Evolutionary conservation across 2,888 invertebrate species (phyloP).

Genomic region (Drosophila gaucha): DNA sequence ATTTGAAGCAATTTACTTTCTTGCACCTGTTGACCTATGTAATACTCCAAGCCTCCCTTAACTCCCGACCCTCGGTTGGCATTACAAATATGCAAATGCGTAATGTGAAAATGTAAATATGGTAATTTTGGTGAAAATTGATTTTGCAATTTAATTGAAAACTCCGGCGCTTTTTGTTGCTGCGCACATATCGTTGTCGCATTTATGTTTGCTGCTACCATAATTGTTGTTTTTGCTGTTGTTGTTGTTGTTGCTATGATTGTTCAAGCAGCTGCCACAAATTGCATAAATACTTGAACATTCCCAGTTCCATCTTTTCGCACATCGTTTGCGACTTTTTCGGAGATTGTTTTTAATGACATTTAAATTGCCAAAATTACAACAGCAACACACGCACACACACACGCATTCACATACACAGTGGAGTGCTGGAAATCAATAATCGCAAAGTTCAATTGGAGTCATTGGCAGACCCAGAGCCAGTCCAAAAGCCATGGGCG

Average conservation of each 20-base stretch:
- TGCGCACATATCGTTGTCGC: constrained; percentile 35
- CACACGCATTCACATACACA: neutral
- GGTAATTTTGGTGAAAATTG: constrained; percentile 77
- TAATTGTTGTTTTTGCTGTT: constrained; percentile 43
- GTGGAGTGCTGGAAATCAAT: constrained; percentile 65
- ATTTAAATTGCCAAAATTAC: constrained; percentile 79
- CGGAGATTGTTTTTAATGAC: constrained; percentile 74
- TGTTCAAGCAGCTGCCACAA: constrained; percentile 79
- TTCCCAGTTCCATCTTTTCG: constrained; percentile 43
- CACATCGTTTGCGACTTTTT: constrained; percentile 73
- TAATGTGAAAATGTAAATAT: constrained; percentile 63
- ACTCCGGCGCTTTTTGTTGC: constrained; percentile 51
- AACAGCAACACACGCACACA: constrained; percentile 26
- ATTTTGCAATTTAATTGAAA: constrained; percentile 80
- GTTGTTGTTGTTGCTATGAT: constrained; percentile 47
- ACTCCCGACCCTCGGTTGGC: constrained; percentile 10
- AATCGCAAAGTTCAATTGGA: constrained; percentile 67
- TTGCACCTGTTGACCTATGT: constrained; percentile 75
- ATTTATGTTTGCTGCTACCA: constrained; percentile 15
- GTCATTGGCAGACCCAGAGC: constrained; percentile 25
- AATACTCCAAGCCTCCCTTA: neutral
- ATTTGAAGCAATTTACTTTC: constrained; percentile 74
- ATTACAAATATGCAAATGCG: constrained; percentile 73
- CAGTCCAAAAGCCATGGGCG: constrained; percentile 38
- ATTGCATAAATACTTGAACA: constrained; percentile 67